Evolutionary conservation across 2,888 invertebrate species (phyloP).

Genomic region (Pachliopta kotzebuea): DNA sequence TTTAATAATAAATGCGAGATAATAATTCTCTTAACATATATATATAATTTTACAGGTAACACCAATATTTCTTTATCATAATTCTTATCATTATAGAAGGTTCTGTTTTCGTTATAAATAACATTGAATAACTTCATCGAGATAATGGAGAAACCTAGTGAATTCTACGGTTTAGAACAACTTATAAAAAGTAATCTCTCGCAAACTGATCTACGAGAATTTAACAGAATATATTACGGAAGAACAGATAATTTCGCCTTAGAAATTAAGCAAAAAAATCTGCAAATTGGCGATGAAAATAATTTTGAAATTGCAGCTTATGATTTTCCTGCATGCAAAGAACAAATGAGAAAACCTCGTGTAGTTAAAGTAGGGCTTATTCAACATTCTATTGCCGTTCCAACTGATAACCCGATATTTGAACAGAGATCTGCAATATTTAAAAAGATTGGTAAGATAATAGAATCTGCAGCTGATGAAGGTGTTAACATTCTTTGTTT

Average conservation of each 20-base stretch:
- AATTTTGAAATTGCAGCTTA: conserved; percentile 90
- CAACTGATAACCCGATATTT: conserved; percentile 86
- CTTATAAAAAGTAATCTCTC: conserved; percentile 48
- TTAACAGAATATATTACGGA: conserved; percentile 90
- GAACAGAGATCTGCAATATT: conserved; percentile 90
- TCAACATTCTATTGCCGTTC: conserved; percentile 90
- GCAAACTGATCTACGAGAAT: conserved; percentile 81
- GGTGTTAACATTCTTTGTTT: conserved; percentile 95
- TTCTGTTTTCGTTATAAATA: not conserved
- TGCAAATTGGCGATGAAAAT: conserved; percentile 68
- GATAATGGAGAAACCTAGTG: conserved; percentile 30
- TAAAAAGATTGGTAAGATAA: conserved; percentile 86
- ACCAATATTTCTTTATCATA: not conserved
- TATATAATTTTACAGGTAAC: not conserved
- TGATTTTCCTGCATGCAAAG: conserved; percentile 83
- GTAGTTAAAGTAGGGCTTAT: conserved; percentile 91
- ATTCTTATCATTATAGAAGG: not conserved
- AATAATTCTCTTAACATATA: too few relatives aligned
- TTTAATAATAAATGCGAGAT: too few relatives aligned
- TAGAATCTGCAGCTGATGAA: conserved; percentile 87
- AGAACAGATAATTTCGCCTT: conserved; percentile 79
- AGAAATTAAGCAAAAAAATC: conserved; percentile 70
- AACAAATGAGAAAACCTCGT: conserved; percentile 86
- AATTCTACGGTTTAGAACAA: conserved; percentile 59
- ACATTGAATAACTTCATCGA: not conserved